phyloP scores from a whole-genome alignment of 1,140 invertebrate genomes.

The Coenobita brevimanus region DNA sequence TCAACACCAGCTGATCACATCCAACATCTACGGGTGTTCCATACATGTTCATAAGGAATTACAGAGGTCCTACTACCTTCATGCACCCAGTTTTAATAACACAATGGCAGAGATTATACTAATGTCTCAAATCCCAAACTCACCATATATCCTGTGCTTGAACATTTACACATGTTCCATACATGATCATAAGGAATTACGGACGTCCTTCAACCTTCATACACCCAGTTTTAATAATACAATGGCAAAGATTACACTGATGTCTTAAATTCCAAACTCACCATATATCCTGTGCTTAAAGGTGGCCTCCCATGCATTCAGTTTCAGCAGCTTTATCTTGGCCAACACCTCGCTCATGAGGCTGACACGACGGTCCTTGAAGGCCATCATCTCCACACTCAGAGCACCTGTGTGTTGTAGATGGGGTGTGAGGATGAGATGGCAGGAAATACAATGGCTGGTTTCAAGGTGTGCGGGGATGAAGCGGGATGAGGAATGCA shows the following conservation, averaged over 20 bases:
- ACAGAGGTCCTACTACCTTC: too few species aligned
- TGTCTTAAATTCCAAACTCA: slow-evolving; percentile 68
- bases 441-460: too few species aligned
- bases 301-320: slow-evolving; percentile 94
- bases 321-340: slow-evolving; percentile 92
- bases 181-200: too few species aligned
- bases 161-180: too few species aligned
- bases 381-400: slow-evolving; percentile 90
- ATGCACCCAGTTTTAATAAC: too few species aligned
- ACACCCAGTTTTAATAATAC: too few species aligned
- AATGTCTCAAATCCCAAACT: slow-evolving; percentile 41
- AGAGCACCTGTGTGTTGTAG: slow-evolving; percentile 76
- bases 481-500: neutral
- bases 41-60: too few species aligned
- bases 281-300: slow-evolving; percentile 82
- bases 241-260: neutral
- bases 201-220: too few species aligned
- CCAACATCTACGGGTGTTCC: too few species aligned
- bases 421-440: neutral
- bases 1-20: too few species aligned
- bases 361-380: slow-evolving; percentile 93
- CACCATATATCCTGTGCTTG: slow-evolving; percentile 78
- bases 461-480: too few species aligned
- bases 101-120: neutral
- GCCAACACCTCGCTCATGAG: slow-evolving; percentile 90